Base-by-base conservation (phyloP, 92 coral and sea anemone species). In the Hydrozoanthus gracilis region DNA sequence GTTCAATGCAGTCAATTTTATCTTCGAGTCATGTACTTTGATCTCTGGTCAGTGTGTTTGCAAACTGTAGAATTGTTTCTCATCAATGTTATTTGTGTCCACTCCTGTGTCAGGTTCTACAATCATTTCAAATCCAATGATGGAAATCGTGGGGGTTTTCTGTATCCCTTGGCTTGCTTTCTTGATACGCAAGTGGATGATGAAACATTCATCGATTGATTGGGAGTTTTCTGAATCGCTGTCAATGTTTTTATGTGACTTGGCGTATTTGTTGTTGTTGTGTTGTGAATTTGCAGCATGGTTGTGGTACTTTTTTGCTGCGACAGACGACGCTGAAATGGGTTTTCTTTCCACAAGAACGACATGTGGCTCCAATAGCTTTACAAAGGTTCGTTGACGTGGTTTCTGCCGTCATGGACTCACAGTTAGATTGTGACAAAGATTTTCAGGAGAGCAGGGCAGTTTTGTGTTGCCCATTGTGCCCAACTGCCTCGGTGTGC, bases 61-160 rank as follows among this genome's bases (percentile, higher is more conserved):
- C 44, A 87, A 52, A 18, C 52, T 27, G 64, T 77, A 44, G 85
- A 87, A 86, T 66, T 86, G 85, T 27, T 27, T 27, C 39, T 27
- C 39, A 27, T 27, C 39, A 0, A 27, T 27, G 39, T 0, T 27
- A 27, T 86, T 86, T n/a, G 85, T 65, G 17, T 87, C 86, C 20
- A 86, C 62, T 16, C 89, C 86, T 4, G 76, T 87, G 47, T 87
- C 86, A 3, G 86, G 89, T 48, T 87, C 86, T 11, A 76, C 62
- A 60, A 13, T 47, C 67, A 50, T 78, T 61, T 86, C 47, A n/a
- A 47, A 56, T 35, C 74, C 83, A 5, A 73, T 85, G 51, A 85
- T 85, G 51, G 15, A 73, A 46, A 85, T 64, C 56, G 27, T 78
- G 16, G 86, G 65, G 17, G 71, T 64, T 48, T 62, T 87, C 54